These are phyloP conservation scores for Sylvia atricapilla DNA, from an alignment of 2,113 vertebrate genomes.

Conservation along the genomic window DNA sequence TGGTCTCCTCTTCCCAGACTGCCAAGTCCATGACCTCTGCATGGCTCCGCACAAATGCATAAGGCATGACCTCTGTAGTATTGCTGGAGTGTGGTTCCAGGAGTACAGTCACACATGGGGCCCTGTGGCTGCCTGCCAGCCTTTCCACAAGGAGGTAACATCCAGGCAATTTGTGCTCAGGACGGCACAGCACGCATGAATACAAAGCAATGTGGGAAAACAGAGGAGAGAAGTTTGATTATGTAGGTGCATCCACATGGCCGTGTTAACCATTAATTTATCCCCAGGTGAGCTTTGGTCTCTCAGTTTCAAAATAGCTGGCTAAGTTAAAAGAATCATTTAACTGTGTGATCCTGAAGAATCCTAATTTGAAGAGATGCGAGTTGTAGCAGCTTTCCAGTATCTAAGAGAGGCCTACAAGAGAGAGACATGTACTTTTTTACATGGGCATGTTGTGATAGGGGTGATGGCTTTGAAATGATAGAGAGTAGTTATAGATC, in stretches of 20 bases:
- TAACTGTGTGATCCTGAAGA: not conserved
- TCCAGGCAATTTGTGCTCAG: not conserved
- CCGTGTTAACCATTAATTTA: not conserved
- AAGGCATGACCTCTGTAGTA: not conserved
- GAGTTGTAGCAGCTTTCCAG: not conserved
- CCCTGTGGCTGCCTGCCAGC: not conserved
- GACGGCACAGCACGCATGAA: fast-evolving
- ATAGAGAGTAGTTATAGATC: not conserved
- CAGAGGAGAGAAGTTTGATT: not conserved
- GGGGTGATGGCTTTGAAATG: not conserved
- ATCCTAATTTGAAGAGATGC: not conserved
- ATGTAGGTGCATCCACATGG: not conserved
- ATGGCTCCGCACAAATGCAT: not conserved
- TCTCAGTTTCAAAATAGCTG: not conserved
- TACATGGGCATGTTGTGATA: not conserved
- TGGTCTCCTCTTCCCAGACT: not conserved
- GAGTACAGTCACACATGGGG: not conserved
- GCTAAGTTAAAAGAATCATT: not conserved
- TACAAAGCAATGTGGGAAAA: not conserved
- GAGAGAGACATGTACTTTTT: not conserved
- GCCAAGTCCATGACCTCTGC: not conserved
- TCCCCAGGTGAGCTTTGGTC: not conserved
- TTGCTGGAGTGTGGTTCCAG: not conserved
- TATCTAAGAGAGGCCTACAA: not conserved
- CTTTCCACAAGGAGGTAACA: not conserved